These are phyloP conservation scores for Hippocampus comes DNA, from an alignment of 2,113 vertebrate genomes.

Conservation along the genomic window DNA sequence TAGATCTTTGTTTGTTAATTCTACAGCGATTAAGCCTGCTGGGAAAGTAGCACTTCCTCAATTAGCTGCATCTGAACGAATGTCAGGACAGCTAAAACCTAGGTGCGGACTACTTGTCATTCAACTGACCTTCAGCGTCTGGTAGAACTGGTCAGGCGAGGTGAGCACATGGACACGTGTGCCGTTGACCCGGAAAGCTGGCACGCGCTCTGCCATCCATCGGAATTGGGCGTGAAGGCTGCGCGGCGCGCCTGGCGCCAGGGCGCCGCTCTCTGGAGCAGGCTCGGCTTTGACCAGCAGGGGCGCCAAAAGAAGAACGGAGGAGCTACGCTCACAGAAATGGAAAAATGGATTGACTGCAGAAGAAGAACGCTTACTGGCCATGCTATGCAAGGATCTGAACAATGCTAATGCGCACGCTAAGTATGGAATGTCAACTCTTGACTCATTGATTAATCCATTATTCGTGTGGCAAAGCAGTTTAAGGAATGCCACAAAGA, in stretches of 20 bases:
- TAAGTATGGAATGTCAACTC: neutral
- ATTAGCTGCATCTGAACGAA: neutral
- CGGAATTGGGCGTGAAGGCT: conserved; percentile 76
- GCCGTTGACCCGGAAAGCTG: conserved; percentile 87
- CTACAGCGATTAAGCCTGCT: neutral
- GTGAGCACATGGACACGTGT: conserved; percentile 79
- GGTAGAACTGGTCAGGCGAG: conserved; percentile 88
- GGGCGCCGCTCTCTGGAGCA: conserved; percentile 60
- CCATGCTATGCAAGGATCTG: neutral
- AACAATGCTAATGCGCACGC: neutral
- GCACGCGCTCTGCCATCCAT: conserved; percentile 90
- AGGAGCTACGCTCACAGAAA: conserved; percentile 73
- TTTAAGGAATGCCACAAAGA: neutral
- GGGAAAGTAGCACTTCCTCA: conserved; percentile 6
- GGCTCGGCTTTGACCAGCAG: conserved; percentile 78
- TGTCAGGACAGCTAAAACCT: neutral
- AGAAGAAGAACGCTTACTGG: neutral
- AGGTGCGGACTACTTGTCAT: neutral
- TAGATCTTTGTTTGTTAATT: neutral
- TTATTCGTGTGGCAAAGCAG: neutral
- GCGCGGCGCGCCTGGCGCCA: conserved; percentile 72
- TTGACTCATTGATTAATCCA: neutral
- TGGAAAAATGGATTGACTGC: neutral
- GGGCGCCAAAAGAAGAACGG: conserved; percentile 87
- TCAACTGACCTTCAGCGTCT: conserved; percentile 83